Base-by-base conservation (phyloP, 2,888 invertebrate species). In the Drosophila mimica region DNA sequence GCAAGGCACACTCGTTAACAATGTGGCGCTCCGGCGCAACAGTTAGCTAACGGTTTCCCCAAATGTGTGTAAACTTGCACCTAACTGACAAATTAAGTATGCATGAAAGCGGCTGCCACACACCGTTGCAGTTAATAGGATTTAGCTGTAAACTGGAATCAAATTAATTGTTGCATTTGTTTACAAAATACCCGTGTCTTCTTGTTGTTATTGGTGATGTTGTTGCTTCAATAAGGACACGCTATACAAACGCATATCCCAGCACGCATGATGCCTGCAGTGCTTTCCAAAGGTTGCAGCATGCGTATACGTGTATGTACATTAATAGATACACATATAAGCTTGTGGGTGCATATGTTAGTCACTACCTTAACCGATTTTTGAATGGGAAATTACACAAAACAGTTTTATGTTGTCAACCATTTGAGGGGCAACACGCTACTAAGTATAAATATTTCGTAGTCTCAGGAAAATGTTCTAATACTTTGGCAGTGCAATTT, bases 151-250 rank as follows among this genome's bases (percentile, higher is more conserved):
- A 74, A 76, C 72, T 75, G 82, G 67, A 79, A 90, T 83, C 80
- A 81, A 88, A 86, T 88, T 88, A 88, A 88, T 90, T 90, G 88
- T 88, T 83, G 78, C 72, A 82, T 90, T 88, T 90, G 74, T 76
- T 82, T 80, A 82, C 79, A 79, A 73, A 83, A 81, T 71, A 67
- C 73, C 64, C 31, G 52, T 64, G 65, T 57, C 60, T 57, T 79
- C 61, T 67, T 70, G 68, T 63, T 88, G 63, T 71, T 59, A 15
- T 40, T 40, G 34, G 25, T 57, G 36, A 11, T 52, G 40, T 57
- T 60, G 36, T 38, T 30, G 52, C 28, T 25, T 36, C 54, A 31
- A 25, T 61, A 17, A 52, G 34, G 36, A 36, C 31, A 33, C 8
- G 6, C 15, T 57, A 11, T 36, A 46, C n/a, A 34, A 15, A 34